A percentile compares a stretch with the other conserved stretches of the same genome.
phyloP scores from a whole-genome alignment of 2,797 vertebrate species.

The Chloroceryle amazona region DNA sequence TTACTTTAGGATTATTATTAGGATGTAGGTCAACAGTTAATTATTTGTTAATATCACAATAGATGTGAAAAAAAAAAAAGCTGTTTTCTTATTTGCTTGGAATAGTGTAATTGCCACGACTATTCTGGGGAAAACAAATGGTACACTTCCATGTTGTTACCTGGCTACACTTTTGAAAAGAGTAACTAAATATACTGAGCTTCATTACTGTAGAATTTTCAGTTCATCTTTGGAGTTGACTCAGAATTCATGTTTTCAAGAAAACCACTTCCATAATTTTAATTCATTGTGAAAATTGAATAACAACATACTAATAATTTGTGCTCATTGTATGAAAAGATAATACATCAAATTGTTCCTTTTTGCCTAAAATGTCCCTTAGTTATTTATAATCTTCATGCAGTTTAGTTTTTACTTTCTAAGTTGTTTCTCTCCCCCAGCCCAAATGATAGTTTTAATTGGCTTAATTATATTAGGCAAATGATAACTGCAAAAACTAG shows the following conservation, averaged over 20 bases:
- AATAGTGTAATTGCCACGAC: background rate
- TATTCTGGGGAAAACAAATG: background rate
- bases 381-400: background rate
- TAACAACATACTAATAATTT: background rate
- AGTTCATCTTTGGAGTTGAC: background rate
- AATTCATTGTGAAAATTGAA: background rate
- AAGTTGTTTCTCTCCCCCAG: background rate
- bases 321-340: background rate
- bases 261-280: background rate
- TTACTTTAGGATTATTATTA: background rate
- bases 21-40: background rate
- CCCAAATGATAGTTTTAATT: background rate
- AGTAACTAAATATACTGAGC: background rate
- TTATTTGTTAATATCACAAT: background rate
- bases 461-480: background rate
- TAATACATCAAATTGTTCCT: background rate
- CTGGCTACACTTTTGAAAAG: background rate
- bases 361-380: background rate
- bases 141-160: background rate
- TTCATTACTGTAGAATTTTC: background rate
- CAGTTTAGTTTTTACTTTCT: background rate
- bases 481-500: background rate
- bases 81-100: background rate
- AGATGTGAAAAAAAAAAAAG: background rate
- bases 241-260: background rate